These are phyloP conservation scores for Agelaius tricolor DNA, from an alignment of 2,113 vertebrate genomes.

Conservation along the genomic window DNA sequence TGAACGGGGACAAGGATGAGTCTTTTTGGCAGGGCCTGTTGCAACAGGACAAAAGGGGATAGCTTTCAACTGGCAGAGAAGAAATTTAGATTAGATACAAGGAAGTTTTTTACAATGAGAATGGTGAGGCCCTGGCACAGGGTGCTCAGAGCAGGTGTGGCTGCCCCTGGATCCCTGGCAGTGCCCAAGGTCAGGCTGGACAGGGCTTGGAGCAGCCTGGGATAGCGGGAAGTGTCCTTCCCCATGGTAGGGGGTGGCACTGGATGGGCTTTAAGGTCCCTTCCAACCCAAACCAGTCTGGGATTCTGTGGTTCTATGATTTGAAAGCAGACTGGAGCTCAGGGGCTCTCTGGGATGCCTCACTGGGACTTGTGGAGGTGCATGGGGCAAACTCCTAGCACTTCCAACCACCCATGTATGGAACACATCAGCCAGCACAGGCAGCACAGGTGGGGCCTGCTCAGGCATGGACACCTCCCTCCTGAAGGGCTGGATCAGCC, in stretches of 20 bases:
- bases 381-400: accelerated
- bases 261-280: neutral
- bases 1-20: too few species aligned
- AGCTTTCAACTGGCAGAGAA: neutral
- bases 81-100: neutral
- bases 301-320: neutral
- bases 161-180: neutral
- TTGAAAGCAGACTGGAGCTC: neutral
- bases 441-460: neutral
- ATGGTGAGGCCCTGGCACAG: neutral
- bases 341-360: neutral
- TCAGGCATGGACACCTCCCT: accelerated
- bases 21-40: neutral
- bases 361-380: accelerated
- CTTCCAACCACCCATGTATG: neutral
- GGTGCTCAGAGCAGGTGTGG: neutral
- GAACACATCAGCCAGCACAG: neutral
- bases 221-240: neutral
- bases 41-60: neutral
- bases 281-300: neutral
- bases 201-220: neutral
- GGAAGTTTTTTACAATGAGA: neutral
- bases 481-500: neutral
- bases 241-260: neutral
- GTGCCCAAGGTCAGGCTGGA: neutral